phyloP scores from a whole-genome alignment of 2,797 vertebrate genomes.

The Podargus strigoides region DNA sequence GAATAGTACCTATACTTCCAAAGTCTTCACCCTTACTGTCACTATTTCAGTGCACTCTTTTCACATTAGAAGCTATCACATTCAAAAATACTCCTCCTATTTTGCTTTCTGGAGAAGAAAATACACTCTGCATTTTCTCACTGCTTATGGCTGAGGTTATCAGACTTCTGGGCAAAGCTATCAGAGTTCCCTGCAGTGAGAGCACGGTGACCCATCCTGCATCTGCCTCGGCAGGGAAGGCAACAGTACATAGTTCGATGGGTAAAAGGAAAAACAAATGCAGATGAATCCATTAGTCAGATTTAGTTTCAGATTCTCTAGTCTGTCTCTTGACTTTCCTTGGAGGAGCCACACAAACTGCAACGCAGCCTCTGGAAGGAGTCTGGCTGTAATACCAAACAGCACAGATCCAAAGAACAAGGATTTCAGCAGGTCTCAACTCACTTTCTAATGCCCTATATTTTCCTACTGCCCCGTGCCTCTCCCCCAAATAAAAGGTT shows the following conservation, averaged over 20 bases:
- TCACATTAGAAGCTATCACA: not conserved
- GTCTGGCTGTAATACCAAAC: not conserved
- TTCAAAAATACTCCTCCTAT: not conserved
- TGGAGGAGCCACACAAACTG: not conserved
- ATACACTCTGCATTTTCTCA: not conserved
- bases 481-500: not conserved
- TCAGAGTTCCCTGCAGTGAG: not conserved
- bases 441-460: not conserved
- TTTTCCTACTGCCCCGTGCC: not conserved
- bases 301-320: not conserved
- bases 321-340: not conserved
- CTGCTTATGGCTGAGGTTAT: not conserved
- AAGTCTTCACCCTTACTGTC: not conserved
- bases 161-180: not conserved
- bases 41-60: not conserved
- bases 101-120: not conserved
- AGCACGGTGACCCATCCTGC: fast-evolving
- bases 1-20: not conserved
- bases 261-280: not conserved
- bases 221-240: not conserved
- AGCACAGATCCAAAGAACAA: not conserved
- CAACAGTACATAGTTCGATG: fast-evolving
- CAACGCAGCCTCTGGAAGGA: not conserved
- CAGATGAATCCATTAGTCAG: not conserved
- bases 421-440: not conserved